These are phyloP conservation scores for Propsilocerus akamusi DNA, from an alignment of 1,140 invertebrate genomes.

Conservation along the genomic window DNA sequence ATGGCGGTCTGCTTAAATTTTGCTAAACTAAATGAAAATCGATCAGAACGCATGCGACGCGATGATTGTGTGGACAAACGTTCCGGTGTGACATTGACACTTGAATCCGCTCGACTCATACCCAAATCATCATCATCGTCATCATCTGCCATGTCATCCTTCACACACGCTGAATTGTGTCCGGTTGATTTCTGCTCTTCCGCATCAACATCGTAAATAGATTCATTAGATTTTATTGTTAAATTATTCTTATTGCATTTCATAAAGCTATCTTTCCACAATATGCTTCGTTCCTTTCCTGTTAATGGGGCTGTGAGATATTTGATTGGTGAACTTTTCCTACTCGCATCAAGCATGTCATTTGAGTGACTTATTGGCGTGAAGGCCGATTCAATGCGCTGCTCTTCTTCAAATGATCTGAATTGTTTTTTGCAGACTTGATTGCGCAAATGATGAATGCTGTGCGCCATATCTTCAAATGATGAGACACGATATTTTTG, in stretches of 20 bases:
- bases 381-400: slow-evolving; percentile 23
- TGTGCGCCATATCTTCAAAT: slow-evolving; percentile 23
- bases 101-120: neutral
- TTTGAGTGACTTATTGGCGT: slow-evolving; percentile 14
- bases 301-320: neutral
- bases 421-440: slow-evolving; percentile 20
- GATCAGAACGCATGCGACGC: slow-evolving; percentile 21
- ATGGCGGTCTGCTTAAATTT: slow-evolving; percentile 23
- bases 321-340: neutral
- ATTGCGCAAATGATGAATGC: slow-evolving; percentile 18
- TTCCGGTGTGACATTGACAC: neutral
- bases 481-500: slow-evolving; percentile 24
- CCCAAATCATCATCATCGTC: neutral
- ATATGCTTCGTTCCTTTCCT: slow-evolving; percentile 12
- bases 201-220: slow-evolving; percentile 8
- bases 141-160: neutral
- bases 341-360: neutral
- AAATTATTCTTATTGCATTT: slow-evolving; percentile 20
- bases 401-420: slow-evolving; percentile 22
- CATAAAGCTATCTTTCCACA: slow-evolving; percentile 23
- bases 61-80: slow-evolving; percentile 12
- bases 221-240: slow-evolving; percentile 23
- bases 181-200: neutral
- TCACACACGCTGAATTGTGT: no score
- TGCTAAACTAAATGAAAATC: slow-evolving; percentile 15